These are phyloP conservation scores for Disparrhopalites patrizii DNA, from an alignment of 2,888 invertebrate species.

Conservation along the genomic window DNA sequence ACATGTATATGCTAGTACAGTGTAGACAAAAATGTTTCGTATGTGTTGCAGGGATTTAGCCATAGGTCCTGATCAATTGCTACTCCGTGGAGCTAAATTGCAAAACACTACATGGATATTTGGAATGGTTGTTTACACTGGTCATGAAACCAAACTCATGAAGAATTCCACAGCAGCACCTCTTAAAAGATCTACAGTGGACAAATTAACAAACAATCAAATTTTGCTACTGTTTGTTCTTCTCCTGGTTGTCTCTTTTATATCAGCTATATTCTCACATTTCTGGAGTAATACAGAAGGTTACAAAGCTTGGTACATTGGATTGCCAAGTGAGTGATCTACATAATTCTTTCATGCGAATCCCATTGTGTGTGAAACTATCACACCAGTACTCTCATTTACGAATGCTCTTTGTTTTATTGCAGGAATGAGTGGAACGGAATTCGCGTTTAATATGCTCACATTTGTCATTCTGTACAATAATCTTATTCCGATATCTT, in stretches of 20 bases:
- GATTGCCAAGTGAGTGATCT: too few species aligned
- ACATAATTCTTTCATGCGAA: not conserved
- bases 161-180: slow-evolving; percentile 85
- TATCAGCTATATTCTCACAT: slow-evolving; percentile 85
- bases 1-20: too few species aligned
- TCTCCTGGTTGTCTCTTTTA: slow-evolving; percentile 79
- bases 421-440: not conserved
- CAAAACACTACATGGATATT: slow-evolving; percentile 96
- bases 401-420: not conserved
- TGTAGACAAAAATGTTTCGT: too few species aligned
- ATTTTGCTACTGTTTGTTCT: slow-evolving; percentile 93
- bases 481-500: slow-evolving; percentile 97
- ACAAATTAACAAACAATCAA: slow-evolving; percentile 86
- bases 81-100: slow-evolving; percentile 90
- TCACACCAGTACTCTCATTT: not conserved
- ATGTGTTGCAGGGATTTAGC: slow-evolving; percentile 67
- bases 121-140: slow-evolving; percentile 92
- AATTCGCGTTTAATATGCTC: slow-evolving; percentile 76
- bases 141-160: slow-evolving; percentile 98
- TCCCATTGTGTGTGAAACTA: too few species aligned
- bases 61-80: slow-evolving; percentile 87
- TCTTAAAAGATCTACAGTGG: slow-evolving; percentile 89
- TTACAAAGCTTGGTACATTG: too few species aligned
- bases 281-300: slow-evolving; percentile 73
- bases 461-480: slow-evolving; percentile 99